Evolutionary conservation across 2,113 vertebrate species (phyloP), one percentile per base, ranked within the genome.

Genomic region (Laticauda colubrina): DNA sequence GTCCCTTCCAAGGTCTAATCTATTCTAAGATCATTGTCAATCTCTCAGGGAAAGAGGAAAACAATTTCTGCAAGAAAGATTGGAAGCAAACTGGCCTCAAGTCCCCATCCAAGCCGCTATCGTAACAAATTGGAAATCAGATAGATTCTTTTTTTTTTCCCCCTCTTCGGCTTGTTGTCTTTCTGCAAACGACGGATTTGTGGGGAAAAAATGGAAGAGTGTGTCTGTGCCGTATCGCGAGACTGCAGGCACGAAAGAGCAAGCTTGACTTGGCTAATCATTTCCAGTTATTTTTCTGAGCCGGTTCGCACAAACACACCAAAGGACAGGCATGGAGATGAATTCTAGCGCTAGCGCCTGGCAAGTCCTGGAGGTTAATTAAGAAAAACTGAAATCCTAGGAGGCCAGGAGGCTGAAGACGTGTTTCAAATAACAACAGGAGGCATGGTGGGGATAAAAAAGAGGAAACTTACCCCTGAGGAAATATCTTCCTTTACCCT

Each of bases 321-420:
- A 23, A 26, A 29, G 15, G 86, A 88, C 45, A 54, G 48, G 48
- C 18, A 14, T 59, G 43, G 5, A 34, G 86, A 64, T 92, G 61
- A 88, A 88, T 59, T 88, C 86, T 2, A n/a, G 91, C 55, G 34
- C n/a, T 55, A 59, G 48, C 2, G 14, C 45, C 26, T 55, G 23
- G 86, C 59, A 54, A 75, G 87, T 92, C 91, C 86, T 88, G 54
- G 87, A 92, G 91, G 91, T 92, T 92, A 92, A 92, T 92, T 92
- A 92, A 92, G 59, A 75, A 92, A 51, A 92, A 88, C 69, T 92
- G 64, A 88, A 88, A 92, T 92, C 91, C 87, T 51, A 20, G 1
- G 23, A 92, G 57, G 85, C 85, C 85, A 53, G 85, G 26, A 92
- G 87, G 59, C 91, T 59, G 88, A 88, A 87, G 91, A 92, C 59